phyloP scores from a whole-genome alignment of 2,797 vertebrate genomes.

The Gymnopithys bicolor region DNA sequence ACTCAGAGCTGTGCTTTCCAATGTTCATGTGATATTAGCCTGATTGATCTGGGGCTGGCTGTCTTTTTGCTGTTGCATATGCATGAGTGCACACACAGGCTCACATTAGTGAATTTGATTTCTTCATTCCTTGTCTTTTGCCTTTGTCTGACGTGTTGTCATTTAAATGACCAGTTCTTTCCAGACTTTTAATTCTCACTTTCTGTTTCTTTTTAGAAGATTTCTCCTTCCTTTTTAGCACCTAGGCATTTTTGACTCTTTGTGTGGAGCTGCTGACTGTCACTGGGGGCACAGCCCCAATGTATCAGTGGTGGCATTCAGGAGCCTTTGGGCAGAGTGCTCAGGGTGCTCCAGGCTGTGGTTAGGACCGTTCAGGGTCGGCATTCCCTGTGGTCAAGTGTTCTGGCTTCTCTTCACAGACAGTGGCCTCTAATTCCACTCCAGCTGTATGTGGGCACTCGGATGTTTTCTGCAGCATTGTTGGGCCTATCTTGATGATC shows the following conservation, averaged over 20 bases:
- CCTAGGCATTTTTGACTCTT: background rate
- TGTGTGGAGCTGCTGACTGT: background rate
- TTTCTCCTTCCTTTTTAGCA: background rate
- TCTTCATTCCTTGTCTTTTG: slow-evolving; percentile 9
- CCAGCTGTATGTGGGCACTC: background rate
- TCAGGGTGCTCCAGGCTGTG: no score
- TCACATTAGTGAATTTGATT: background rate
- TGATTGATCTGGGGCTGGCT: slow-evolving; percentile 24
- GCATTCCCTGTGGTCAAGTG: background rate
- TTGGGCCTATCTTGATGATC: background rate
- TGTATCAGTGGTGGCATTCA: background rate
- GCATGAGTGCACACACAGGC: background rate
- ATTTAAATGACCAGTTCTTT: background rate
- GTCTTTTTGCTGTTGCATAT: background rate
- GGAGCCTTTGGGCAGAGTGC: background rate
- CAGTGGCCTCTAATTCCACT: background rate
- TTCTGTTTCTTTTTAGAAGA: background rate
- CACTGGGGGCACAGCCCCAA: background rate
- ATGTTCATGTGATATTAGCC: background rate
- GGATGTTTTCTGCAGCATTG: background rate
- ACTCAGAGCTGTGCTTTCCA: background rate
- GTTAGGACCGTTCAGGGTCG: background rate
- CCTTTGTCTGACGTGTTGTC: background rate
- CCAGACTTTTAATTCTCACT: background rate
- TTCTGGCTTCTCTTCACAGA: background rate